Conservation (phyloP, 2,888 invertebrate genomes). For the Oxycera nigricornis region DNA sequence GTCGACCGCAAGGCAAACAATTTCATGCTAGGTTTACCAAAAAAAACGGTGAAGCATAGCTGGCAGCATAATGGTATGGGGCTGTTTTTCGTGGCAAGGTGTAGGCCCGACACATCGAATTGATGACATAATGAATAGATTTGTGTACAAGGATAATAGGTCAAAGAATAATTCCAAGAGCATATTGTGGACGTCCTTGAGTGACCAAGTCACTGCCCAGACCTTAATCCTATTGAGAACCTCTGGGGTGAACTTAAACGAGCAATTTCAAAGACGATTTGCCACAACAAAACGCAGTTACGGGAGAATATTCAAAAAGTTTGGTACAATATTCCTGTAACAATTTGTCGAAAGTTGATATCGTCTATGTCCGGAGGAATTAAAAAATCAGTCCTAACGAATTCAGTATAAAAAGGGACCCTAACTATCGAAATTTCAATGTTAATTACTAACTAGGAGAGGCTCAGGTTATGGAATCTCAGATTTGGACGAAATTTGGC, state of each 20-base stretch:
- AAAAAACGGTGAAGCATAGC: not conserved
- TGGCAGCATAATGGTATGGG: conserved; percentile 20
- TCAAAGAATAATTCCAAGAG: no score
- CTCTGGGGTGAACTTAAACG: conserved; percentile 1
- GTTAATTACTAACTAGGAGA: no score
- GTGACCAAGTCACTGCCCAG: not conserved
- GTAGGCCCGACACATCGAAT: conserved; percentile 28
- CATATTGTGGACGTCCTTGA: no score
- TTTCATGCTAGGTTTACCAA: conserved; percentile 1
- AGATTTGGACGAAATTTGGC: no score
- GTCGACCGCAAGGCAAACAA: no score
- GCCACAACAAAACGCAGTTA: not conserved
- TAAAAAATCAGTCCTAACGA: no score
- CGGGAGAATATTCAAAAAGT: no score
- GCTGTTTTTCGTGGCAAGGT: conserved; percentile 28
- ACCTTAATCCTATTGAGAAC: not conserved
- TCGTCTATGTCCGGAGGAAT: conserved; percentile 1
- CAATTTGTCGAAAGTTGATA: not conserved
- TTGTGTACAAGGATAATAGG: not conserved
- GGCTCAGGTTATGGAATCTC: no score
- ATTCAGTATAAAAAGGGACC: no score
- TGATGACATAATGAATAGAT: conserved; percentile 10
- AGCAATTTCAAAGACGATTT: not conserved
- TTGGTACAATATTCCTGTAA: no score
- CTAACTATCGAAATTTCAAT: no score